Percentiles rank a stretch among this genome's conserved stretches.
Conservation (phyloP, 92 coral and sea anemone species). For the Bergia sp. region DNA sequence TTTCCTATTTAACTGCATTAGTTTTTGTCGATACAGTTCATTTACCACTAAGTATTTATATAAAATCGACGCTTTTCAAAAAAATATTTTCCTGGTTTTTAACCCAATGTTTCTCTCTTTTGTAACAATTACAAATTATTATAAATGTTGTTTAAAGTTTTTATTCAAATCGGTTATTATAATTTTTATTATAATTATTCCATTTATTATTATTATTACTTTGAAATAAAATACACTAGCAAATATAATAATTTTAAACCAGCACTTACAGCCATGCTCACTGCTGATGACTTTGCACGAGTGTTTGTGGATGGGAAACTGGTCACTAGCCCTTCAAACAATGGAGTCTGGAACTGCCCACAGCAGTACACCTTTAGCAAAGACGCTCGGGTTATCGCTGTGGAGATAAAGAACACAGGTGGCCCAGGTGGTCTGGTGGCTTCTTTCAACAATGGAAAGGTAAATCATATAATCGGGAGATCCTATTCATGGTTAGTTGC, state of each 20-base stretch:
- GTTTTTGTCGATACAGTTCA: too few relatives aligned
- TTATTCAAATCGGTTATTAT: too few relatives aligned
- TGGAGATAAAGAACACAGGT: constrained; percentile 10
- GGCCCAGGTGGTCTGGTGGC: constrained; percentile 11
- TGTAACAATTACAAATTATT: too few relatives aligned
- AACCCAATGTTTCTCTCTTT: too few relatives aligned
- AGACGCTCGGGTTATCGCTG: neutral
- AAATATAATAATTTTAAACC: neutral
- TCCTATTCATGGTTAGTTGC: neutral
- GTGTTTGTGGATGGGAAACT: constrained; percentile 16
- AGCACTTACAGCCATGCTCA: neutral
- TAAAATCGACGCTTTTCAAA: too few relatives aligned
- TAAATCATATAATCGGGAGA: neutral
- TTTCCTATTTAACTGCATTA: too few relatives aligned
- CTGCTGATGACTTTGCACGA: constrained; percentile 4
- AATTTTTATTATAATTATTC: too few relatives aligned
- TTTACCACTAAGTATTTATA: too few relatives aligned
- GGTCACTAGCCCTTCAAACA: neutral
- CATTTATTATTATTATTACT: too few relatives aligned
- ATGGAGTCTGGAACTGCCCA: neutral
- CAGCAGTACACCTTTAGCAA: neutral
- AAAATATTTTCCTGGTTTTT: too few relatives aligned
- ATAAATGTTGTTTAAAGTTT: too few relatives aligned
- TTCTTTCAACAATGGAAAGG: constrained; percentile 4
- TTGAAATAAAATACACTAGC: too few relatives aligned